Evolutionary conservation across 2,888 invertebrate species (phyloP), one percentile per base, ranked within the genome.

Genomic region (Ochropacha duplaris): DNA sequence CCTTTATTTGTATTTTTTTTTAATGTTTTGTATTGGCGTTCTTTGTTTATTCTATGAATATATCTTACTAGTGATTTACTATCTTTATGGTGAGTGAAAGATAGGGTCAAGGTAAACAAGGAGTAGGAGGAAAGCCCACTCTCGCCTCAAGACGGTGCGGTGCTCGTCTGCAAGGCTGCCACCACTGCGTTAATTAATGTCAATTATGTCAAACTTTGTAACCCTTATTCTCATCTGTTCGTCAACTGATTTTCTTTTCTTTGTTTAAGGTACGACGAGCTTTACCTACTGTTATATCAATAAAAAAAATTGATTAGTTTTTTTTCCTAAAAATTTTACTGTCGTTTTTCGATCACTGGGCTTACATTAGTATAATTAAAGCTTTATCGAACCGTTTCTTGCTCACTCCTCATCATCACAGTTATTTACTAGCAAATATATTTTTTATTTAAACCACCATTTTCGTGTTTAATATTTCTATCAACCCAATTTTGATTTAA

Each of bases 121-220:
- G 57, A 61, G 74, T 76, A 69, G 78, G 78, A 70, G 66, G 76
- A 65, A 72, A 71, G 58, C 76, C 74, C 76, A 76, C 84, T 64
- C 71, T 72, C 71, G 76, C 62, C 63, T 65, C 66, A 60, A 66
- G 61, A 54, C 54, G n/a, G n/a, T n/a, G 57, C 44, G 59, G 65
- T 69, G 76, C n/a, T n/a, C n/a, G n/a, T 69, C 75, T 66, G 67
- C 79, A 79, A 82, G 83, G 80, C 80, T 81, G 67, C 68, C 64
- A 59, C 57, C 62, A 69, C 66, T 34, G 34, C 61, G 62, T 68
- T 72, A n/a, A n/a, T 24, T 24, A 24, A 4, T 24, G 6, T 62
- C 59, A 49, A 56, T 50, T 19, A 64, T 59, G 60, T 70, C 44
- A 44, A 44, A n/a, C n/a, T n/a, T n/a, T 44, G 34, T 19, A n/a